Percentiles rank a stretch among this genome's conserved stretches.
Evolutionary conservation across 2,797 vertebrate species (phyloP).

Genomic region (Schizothorax lantsangensis): DNA sequence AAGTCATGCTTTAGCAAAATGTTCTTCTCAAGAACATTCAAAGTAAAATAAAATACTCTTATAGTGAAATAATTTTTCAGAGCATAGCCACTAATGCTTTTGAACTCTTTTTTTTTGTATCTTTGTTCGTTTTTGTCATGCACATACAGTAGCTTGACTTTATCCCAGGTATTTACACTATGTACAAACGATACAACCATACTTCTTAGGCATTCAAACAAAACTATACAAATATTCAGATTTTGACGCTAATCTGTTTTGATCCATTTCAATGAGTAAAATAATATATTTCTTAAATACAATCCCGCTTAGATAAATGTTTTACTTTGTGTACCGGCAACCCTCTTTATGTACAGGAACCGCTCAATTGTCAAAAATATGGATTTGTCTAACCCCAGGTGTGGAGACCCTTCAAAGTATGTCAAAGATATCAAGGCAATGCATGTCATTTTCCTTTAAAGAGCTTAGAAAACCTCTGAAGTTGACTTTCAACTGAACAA

Average conservation of each 20-base stretch:
- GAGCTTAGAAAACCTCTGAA: slow-evolving; percentile 83
- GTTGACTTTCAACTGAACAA: slow-evolving; percentile 81
- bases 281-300: slow-evolving; percentile 98
- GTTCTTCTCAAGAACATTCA: slow-evolving; percentile 99
- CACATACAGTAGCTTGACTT: slow-evolving; percentile 93
- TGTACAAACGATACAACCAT: slow-evolving; percentile 99
- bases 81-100: slow-evolving; percentile 99
- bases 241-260: slow-evolving; percentile 97
- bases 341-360: slow-evolving; percentile 99
- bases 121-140: slow-evolving; percentile 98
- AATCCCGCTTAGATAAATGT: slow-evolving; percentile 98
- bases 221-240: slow-evolving; percentile 99
- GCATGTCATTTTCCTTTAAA: slow-evolving; percentile 91
- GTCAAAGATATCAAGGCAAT: slow-evolving; percentile 97
- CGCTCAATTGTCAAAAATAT: slow-evolving; percentile 97
- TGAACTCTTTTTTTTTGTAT: slow-evolving; percentile 89
- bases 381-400: slow-evolving; percentile 93
- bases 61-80: slow-evolving; percentile 99
- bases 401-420: slow-evolving; percentile 91
- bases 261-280: slow-evolving; percentile 98
- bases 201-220: slow-evolving; percentile 98
- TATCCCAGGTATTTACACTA: slow-evolving; percentile 98
- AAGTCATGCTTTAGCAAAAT: slow-evolving; percentile 99
- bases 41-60: slow-evolving; percentile 99
- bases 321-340: slow-evolving; percentile 85